A percentile compares a stretch with the other conserved stretches of the same genome.
Conservation (phyloP, 1,140 invertebrate species). For the Bombus waltoni region DNA sequence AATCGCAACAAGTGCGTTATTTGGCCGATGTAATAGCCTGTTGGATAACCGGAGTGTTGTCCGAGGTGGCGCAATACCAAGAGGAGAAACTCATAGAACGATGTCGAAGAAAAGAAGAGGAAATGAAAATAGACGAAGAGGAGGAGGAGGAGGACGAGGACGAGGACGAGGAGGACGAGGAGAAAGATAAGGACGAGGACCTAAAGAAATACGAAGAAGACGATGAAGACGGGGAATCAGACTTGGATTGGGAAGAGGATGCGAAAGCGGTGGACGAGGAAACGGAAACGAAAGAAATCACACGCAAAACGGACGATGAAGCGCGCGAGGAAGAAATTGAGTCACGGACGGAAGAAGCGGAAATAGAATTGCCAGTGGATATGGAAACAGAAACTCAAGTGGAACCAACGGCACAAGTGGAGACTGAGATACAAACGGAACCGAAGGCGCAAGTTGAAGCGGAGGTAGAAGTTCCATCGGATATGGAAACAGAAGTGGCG, state of each 20-base stretch:
- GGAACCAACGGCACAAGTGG: slow-evolving; percentile 5
- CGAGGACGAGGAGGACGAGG: neutral
- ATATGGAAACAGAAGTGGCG: neutral
- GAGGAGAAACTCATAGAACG: slow-evolving; percentile 61
- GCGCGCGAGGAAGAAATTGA: neutral
- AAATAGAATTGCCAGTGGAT: slow-evolving; percentile 6
- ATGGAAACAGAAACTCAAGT: slow-evolving; percentile 3
- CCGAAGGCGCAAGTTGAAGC: neutral
- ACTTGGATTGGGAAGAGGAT: neutral
- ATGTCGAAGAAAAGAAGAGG: slow-evolving; percentile 49
- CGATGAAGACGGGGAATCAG: neutral
- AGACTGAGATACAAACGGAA: slow-evolving; percentile 17
- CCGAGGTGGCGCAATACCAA: slow-evolving; percentile 69
- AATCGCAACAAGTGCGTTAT: slow-evolving; percentile 76
- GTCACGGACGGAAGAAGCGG: neutral
- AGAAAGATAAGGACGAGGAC: neutral
- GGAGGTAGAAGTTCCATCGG: neutral
- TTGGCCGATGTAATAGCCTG: slow-evolving; percentile 74
- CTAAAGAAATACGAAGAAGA: slow-evolving; percentile 13
- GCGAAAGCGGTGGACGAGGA: neutral
- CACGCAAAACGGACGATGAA: neutral
- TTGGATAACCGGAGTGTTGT: slow-evolving; percentile 76
- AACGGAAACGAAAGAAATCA: neutral
- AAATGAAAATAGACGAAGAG: slow-evolving; percentile 34
- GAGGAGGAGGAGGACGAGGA: slow-evolving; percentile 31